Base-by-base conservation (phyloP, 2,113 vertebrate species). In the Prietella phreatophila region DNA sequence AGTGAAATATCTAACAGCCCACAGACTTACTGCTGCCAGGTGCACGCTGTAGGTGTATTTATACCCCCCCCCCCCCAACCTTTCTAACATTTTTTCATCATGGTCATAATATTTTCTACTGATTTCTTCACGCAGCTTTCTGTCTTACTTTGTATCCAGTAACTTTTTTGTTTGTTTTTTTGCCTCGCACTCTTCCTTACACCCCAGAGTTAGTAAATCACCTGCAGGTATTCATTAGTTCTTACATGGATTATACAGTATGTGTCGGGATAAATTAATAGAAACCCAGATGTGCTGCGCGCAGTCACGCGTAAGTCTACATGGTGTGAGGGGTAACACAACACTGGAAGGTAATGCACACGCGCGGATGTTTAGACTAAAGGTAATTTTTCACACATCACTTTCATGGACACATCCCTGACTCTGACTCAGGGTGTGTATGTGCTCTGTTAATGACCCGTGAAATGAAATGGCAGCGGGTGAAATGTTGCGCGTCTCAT, bases 401-500 rank as follows among this genome's bases (percentile, higher is more conserved):
- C 79, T 20, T 81, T 81, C 53, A 10, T 56, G 50, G 78, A 81
- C 56, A 20, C 53, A 6, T 39, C 80, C 80, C 33, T 82, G 50
- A 15, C 1, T 33, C 53, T 3, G 42, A 15, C 39, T 76, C 39
- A 20, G 36, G 4, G 76, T 79, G 42, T 79, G 47, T 53, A 47
- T 30, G 4, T 60, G 80, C 61, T 39, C 33, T 36, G 80, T 39
- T 82, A 60, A 82, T 82, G 56, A 61, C 19, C 80, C 80, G 80
- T 61, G 80, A 60, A 61, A 61, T 82, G 33, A 39, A 82, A 82
- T 82, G 6, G 25, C 20, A 61, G 10, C 80, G 11, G 20, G 33
- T 55, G 78, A 81, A 56, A 81, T 53, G 47, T 56, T 81, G 78
- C 78, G 78, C n/a, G 53, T 82, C 55, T 60, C 13, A 61, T 61